phyloP scores from a whole-genome alignment of 2,113 vertebrate genomes.

The Forbesichthys papilliferus region DNA sequence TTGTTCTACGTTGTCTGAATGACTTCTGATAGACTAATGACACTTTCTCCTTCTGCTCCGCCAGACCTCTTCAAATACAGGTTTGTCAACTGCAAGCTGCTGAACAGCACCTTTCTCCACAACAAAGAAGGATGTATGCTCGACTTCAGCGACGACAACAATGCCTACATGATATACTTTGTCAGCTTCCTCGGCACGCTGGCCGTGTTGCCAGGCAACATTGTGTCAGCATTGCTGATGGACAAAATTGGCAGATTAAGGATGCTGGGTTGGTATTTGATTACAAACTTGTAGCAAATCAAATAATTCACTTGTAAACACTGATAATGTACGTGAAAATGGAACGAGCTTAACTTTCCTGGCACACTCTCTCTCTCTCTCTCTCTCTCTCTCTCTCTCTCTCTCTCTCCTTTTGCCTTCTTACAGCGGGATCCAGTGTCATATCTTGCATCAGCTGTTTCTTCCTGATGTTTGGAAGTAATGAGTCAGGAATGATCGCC shows the following conservation, averaged over 20 bases:
- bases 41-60: background rate
- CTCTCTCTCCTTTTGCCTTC: background rate
- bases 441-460: slow-evolving; percentile 97
- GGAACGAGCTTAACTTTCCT: background rate
- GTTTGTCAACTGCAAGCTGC: slow-evolving; percentile 86
- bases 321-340: background rate
- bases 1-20: no score
- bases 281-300: background rate
- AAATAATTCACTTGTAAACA: background rate
- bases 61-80: slow-evolving; percentile 96
- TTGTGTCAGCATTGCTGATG: slow-evolving; percentile 95
- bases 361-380: background rate
- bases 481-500: slow-evolving; percentile 96
- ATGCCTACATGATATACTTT: slow-evolving; percentile 98
- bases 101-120: slow-evolving; percentile 95
- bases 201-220: slow-evolving; percentile 94
- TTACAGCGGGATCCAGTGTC: slow-evolving; percentile 90
- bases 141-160: slow-evolving; percentile 94
- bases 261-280: slow-evolving; percentile 85
- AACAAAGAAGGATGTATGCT: slow-evolving; percentile 96
- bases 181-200: slow-evolving; percentile 95
- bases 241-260: slow-evolving; percentile 96
- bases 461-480: slow-evolving; percentile 96
- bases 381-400: background rate
- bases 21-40: no score